Evolutionary conservation across 1,140 invertebrate genomes (phyloP).

Genomic region (Drosophila ironensis): DNA sequence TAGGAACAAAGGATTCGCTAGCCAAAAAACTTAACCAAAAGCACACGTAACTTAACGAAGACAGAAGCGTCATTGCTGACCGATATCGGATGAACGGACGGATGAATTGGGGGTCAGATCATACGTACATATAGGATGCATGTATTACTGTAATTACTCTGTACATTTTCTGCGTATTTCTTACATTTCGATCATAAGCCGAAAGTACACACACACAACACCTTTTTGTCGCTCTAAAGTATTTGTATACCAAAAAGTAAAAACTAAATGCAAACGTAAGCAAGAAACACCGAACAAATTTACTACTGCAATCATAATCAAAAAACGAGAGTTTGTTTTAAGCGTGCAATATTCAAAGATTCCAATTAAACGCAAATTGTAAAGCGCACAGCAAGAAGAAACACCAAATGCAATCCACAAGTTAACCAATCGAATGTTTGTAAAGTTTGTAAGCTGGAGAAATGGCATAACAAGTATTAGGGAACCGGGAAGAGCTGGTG

Average conservation of each 20-base stretch:
- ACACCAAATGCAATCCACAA: slow-evolving; percentile 4
- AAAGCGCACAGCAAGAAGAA: slow-evolving; percentile 50
- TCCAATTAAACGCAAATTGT: slow-evolving; percentile 40
- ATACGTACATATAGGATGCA: slow-evolving; percentile 45
- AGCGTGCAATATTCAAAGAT: slow-evolving; percentile 50
- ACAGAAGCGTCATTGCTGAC: slow-evolving; percentile 76
- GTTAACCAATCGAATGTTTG: neutral
- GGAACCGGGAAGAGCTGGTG: too few relatives aligned
- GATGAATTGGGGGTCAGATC: slow-evolving; percentile 25
- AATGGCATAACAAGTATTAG: too few relatives aligned
- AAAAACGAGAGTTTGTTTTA: slow-evolving; percentile 32
- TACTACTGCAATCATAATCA: slow-evolving; percentile 58
- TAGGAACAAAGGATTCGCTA: slow-evolving; percentile 1
- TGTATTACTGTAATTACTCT: slow-evolving; percentile 75
- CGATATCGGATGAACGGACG: slow-evolving; percentile 65
- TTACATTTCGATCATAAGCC: slow-evolving; percentile 48
- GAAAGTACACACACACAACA: slow-evolving; percentile 43
- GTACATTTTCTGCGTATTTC: slow-evolving; percentile 73
- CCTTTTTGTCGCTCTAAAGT: slow-evolving; percentile 53
- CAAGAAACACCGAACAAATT: slow-evolving; percentile 44
- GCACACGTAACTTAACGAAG: slow-evolving; percentile 3
- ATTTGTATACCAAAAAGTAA: slow-evolving; percentile 72
- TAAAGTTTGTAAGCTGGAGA: neutral
- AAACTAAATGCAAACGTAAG: slow-evolving; percentile 16
- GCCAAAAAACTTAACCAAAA: neutral